Evolutionary conservation across 2,113 vertebrate species (phyloP).

Genomic region (Tor tambroides): DNA sequence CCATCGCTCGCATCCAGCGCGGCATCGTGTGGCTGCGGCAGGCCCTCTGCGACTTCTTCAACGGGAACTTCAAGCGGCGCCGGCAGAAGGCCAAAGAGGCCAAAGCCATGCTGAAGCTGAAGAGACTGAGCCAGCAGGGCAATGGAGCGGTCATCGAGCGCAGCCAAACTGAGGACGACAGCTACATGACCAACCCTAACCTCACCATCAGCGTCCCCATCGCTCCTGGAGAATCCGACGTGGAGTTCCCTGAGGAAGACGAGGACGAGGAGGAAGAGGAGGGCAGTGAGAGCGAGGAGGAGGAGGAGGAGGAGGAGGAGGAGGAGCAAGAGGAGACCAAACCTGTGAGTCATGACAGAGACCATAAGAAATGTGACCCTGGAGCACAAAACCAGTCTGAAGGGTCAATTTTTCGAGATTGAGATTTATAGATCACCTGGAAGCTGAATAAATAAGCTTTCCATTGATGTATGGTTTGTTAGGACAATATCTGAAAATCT

Average conservation of each 20-base stretch:
- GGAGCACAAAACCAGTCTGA: no score
- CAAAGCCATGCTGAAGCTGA: conserved; percentile 85
- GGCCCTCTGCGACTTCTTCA: conserved; percentile 83
- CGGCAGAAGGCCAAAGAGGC: conserved; percentile 82
- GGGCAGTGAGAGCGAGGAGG: conserved; percentile 62
- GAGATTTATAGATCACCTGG: no score
- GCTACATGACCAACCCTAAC: conserved; percentile 82
- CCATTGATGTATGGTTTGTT: no score
- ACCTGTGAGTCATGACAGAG: no score
- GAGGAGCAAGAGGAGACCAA: background rate
- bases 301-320: background rate
- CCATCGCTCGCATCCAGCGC: conserved; percentile 87
- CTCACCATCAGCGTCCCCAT: conserved; percentile 93
- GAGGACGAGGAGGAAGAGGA: conserved; percentile 74
- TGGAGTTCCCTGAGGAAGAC: conserved; percentile 88
- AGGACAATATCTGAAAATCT: no score
- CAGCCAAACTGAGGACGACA: conserved; percentile 74
- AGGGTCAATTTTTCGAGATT: no score
- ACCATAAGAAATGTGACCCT: no score
- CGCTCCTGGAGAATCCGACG: conserved; percentile 90
- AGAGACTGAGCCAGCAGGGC: conserved; percentile 79
- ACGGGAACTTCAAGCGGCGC: conserved; percentile 79
- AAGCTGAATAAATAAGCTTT: no score
- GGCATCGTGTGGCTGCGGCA: conserved; percentile 81
- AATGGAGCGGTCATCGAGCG: conserved; percentile 75